Percentiles rank a stretch among this genome's conserved stretches.
Evolutionary conservation across 2,797 vertebrate species (phyloP).

Genomic region (Tauraco hartlaubi): DNA sequence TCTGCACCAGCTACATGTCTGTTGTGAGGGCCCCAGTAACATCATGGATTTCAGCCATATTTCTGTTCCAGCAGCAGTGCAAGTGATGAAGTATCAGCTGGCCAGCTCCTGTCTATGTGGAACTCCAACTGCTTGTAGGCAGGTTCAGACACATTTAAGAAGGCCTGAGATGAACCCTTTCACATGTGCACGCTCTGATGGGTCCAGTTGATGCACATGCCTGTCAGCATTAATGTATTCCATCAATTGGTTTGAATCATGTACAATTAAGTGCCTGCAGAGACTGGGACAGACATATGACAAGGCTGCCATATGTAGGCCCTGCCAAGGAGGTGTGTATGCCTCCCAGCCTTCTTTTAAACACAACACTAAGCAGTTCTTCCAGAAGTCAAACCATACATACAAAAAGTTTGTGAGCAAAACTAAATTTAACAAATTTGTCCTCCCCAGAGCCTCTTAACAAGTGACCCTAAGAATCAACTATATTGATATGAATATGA

Average conservation of each 20-base stretch:
- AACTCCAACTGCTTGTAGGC: neutral
- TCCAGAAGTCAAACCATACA: neutral
- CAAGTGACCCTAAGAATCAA: neutral
- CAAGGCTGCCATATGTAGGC: rapidly evolving
- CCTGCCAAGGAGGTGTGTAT: neutral
- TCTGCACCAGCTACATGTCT: neutral
- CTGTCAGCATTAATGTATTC: neutral
- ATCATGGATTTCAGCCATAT: neutral
- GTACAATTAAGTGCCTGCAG: neutral
- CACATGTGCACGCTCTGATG: neutral
- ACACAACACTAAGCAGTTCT: neutral
- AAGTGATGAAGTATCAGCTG: neutral
- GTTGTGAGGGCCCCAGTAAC: rapidly evolving
- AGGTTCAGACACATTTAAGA: neutral
- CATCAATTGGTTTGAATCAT: neutral
- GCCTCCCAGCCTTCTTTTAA: neutral
- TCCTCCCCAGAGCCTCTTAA: neutral
- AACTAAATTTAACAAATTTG: neutral
- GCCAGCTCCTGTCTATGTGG: neutral
- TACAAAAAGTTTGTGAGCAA: neutral
- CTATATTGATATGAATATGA: neutral
- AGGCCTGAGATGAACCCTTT: neutral
- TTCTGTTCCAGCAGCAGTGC: neutral
- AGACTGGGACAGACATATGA: neutral
- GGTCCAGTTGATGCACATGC: neutral